These are phyloP conservation scores for Drosophila takahashii DNA, from an alignment of 1,140 invertebrate species.

Conservation along the genomic window DNA sequence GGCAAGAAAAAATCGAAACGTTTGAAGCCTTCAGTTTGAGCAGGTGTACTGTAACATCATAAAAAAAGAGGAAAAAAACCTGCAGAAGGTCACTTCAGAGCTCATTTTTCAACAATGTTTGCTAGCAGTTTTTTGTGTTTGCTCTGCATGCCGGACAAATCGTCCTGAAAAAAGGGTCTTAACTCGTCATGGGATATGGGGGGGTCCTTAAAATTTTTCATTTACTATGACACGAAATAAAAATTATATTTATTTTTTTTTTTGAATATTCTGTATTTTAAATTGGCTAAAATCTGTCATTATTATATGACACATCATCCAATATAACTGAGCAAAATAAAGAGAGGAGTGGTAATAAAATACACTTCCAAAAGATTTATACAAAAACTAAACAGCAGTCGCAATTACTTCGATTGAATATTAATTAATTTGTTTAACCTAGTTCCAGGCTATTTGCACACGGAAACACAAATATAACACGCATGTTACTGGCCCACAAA, in stretches of 20 bases:
- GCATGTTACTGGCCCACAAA: background rate
- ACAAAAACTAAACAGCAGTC: background rate
- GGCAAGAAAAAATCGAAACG: background rate
- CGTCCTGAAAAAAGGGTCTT: background rate
- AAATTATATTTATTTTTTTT: background rate
- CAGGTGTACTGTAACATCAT: background rate
- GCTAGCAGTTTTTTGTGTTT: background rate
- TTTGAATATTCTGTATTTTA: too few relatives aligned
- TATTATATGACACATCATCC: background rate
- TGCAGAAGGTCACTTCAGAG: background rate
- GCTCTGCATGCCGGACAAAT: background rate
- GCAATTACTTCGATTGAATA: conserved; percentile 24
- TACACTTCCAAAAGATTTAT: background rate
- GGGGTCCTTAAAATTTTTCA: background rate
- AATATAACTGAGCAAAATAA: background rate
- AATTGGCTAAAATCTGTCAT: too few relatives aligned
- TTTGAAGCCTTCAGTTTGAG: background rate
- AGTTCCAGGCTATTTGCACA: background rate
- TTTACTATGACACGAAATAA: background rate
- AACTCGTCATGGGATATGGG: background rate
- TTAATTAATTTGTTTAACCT: conserved; percentile 16
- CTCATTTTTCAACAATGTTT: conserved; percentile 10
- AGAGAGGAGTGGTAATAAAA: too few relatives aligned
- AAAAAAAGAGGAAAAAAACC: background rate
- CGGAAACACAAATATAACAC: background rate